Conservation (phyloP, 2,113 vertebrate genomes). For the Raphicerus campestris region DNA sequence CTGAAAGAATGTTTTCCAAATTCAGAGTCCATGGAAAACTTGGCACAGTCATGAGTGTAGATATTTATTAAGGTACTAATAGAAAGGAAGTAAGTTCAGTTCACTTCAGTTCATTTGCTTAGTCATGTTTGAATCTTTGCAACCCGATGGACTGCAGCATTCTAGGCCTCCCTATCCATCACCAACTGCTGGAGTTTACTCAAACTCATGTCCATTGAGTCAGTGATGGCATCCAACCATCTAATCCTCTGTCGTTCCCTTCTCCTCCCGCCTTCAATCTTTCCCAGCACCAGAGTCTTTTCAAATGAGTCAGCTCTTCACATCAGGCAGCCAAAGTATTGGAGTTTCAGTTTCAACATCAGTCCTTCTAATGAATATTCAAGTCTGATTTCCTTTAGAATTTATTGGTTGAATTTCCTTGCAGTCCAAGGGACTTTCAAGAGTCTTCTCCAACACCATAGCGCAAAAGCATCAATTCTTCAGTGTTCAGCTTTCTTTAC, state of each 20-base stretch:
- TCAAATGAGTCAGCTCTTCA: not conserved
- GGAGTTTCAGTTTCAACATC: not conserved
- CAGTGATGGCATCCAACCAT: not conserved
- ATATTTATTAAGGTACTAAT: not conserved
- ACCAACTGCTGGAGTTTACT: not conserved
- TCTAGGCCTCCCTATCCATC: not conserved
- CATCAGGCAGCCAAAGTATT: not conserved
- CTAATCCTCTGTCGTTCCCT: not conserved
- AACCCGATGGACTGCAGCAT: not conserved
- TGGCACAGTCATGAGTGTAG: not conserved
- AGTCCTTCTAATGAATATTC: not conserved
- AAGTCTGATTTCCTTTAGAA: not conserved
- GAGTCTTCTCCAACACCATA: not conserved
- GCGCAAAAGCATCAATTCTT: not conserved
- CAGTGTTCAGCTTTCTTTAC: not conserved
- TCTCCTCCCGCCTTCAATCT: not conserved
- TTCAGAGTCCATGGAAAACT: not conserved
- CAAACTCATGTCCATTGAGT: not conserved
- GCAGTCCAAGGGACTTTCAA: not conserved
- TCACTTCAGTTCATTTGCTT: not conserved
- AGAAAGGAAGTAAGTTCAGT: not conserved
- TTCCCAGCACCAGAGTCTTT: not conserved
- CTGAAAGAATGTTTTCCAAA: not conserved
- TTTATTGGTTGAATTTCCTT: not conserved
- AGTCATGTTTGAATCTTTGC: rapidly evolving